A percentile compares a stretch with the other conserved stretches of the same genome.
Evolutionary conservation across 1,140 invertebrate genomes (phyloP).

Genomic region (Wiebesia pumilae): DNA sequence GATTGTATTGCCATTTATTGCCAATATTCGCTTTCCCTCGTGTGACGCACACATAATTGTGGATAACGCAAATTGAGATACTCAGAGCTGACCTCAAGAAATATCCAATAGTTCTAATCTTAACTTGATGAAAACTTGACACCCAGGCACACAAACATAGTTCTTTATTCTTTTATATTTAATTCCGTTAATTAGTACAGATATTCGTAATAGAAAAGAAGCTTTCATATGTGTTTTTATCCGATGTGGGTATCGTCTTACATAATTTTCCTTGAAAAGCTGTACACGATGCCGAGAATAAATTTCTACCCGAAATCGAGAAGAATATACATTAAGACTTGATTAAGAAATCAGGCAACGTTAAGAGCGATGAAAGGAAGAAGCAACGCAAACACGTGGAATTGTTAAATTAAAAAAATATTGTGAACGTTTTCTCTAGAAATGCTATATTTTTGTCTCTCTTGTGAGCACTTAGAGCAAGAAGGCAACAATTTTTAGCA

Average conservation of each 20-base stretch:
- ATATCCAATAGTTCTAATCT: slow-evolving; percentile 6
- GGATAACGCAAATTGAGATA: not conserved
- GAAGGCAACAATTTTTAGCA: not conserved
- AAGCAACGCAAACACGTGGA: not conserved
- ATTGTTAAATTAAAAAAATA: slow-evolving; percentile 22
- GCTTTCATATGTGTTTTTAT: no score
- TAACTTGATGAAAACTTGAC: not conserved
- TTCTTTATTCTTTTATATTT: not conserved
- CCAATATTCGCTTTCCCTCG: slow-evolving; percentile 6
- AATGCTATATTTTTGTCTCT: not conserved
- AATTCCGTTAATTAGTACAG: slow-evolving; percentile 2
- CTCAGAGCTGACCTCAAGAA: not conserved
- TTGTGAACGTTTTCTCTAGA: not conserved
- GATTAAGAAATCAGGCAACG: slow-evolving; percentile 29
- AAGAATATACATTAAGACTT: slow-evolving; percentile 12
- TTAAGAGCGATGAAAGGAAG: not conserved
- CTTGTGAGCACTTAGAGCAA: not conserved
- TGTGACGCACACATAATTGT: slow-evolving; percentile 6
- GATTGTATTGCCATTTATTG: not conserved
- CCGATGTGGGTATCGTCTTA: not conserved
- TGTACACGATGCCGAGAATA: not conserved
- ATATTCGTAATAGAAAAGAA: not conserved
- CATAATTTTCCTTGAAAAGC: not conserved
- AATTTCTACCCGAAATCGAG: not conserved
- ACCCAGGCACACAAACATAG: not conserved